Evolutionary conservation across 2,888 invertebrate species (phyloP).

Genomic region (Scaptomyza caliginosa): DNA sequence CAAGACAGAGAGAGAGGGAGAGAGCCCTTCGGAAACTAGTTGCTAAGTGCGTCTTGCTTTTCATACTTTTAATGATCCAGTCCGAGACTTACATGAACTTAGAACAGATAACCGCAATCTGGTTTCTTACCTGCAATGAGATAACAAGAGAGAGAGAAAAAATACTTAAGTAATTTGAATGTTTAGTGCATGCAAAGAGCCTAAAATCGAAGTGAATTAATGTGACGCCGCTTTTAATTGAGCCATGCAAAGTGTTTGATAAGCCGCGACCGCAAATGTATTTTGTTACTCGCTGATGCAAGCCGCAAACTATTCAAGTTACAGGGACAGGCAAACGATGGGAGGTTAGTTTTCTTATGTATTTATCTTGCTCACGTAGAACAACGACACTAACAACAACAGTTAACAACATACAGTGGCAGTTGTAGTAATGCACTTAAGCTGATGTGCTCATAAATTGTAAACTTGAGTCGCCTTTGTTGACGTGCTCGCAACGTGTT

Average conservation of each 20-base stretch:
- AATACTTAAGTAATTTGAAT: constrained; percentile 11
- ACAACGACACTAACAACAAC: constrained; percentile 13
- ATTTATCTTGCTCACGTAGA: constrained; percentile 26
- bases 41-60: constrained; percentile 21
- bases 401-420: constrained; percentile 37
- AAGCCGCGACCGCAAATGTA: constrained; percentile 25
- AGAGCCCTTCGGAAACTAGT: constrained; percentile 34
- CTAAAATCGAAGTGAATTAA: constrained; percentile 16
- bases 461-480: constrained; percentile 42
- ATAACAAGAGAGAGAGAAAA: constrained; percentile 5
- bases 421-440: constrained; percentile 51
- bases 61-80: constrained; percentile 34
- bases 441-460: constrained; percentile 48
- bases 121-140: constrained; percentile 53
- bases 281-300: constrained; percentile 6
- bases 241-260: constrained; percentile 28
- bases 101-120: constrained; percentile 1
- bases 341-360: constrained; percentile 10
- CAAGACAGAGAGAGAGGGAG: constrained; percentile 1
- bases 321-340: constrained; percentile 7
- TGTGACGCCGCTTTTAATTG: constrained; percentile 25
- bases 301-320: constrained; percentile 30
- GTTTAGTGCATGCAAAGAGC: constrained; percentile 1
- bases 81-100: constrained; percentile 35
- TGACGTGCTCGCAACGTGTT: constrained; percentile 45